These are phyloP conservation scores for Lathamus discolor DNA, from an alignment of 2,113 vertebrate species.

Conservation along the genomic window DNA sequence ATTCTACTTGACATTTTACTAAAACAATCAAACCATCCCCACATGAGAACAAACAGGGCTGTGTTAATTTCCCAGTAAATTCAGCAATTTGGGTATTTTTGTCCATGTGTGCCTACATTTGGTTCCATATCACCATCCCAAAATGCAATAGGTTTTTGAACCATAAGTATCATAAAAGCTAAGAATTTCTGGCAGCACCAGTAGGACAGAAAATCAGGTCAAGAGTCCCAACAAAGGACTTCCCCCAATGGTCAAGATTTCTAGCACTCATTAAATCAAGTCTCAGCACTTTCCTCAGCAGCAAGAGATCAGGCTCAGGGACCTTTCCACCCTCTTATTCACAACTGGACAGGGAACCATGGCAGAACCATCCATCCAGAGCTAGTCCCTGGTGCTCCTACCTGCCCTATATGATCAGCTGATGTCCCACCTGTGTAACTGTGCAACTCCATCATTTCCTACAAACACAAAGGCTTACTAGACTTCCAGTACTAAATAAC, in stretches of 20 bases:
- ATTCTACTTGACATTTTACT: neutral
- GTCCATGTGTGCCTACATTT: neutral
- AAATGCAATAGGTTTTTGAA: neutral
- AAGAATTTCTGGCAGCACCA: neutral
- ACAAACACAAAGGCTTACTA: neutral
- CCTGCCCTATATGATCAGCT: too few species aligned
- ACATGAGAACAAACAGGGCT: neutral
- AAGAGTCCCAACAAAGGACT: neutral
- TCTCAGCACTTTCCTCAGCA: neutral
- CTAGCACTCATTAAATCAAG: neutral
- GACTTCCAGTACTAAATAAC: neutral
- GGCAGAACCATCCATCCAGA: neutral
- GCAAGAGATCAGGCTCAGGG: neutral
- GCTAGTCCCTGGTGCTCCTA: neutral
- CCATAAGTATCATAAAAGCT: neutral
- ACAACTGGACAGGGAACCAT: neutral
- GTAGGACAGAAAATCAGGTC: neutral
- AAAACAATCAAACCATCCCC: neutral
- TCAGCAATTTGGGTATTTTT: neutral
- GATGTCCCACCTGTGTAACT: rapidly evolving
- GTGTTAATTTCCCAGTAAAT: neutral
- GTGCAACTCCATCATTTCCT: neutral
- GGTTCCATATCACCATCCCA: neutral
- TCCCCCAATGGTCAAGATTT: neutral
- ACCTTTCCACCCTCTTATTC: neutral